Evolutionary conservation across 2,797 vertebrate species (phyloP), one percentile per base, ranked within the genome.

Genomic region (Amphiprion clarkii): DNA sequence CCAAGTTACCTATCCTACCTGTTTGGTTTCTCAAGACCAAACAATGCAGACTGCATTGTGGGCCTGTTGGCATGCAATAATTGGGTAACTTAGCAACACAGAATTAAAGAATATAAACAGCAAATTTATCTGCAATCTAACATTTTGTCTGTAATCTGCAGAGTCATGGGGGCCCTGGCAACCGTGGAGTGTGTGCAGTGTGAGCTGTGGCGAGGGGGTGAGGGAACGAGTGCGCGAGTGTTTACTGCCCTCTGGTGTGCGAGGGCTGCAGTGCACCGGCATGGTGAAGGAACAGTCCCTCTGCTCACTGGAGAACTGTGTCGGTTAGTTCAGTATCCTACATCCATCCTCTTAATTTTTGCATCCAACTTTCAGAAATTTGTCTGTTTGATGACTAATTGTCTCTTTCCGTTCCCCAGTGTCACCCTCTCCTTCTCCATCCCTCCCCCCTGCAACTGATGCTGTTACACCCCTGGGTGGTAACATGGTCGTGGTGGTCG

Each of bases 101-200:
- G 17, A 46, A 62, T 29, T 31, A 49, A 36, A 7, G 4, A 12
- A 65, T 54, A 2, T 33, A 40, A 60, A 21, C 7, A 12, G 21
- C 33, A 14, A 23, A 65, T 66, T 46, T 23, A 40, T 68, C 8
- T 59, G 14, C 12, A 14, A 27, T 58, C 33, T 23, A 11, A 33
- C 0, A 2, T 17, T 27, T 52, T 49, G 19, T 66, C 58, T 70
- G 27, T 65, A 1, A 54, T 60, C 8, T 82, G 81, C 90, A 99
- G 98, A 96, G 71, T 94, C 95, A 0, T 98, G 97, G 98, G 96
- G 96, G 33, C 93, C 82, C 0, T 99, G 98, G 98, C 96, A 96
- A 90, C 94, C 96, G 0, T 99, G 98, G 98, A 98, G 95, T 59
- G 86, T 90, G 3, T 99, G 98, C 92, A 99, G 98, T 0, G 92